Conservation (phyloP, 2,888 invertebrate species). For the Leptothorax acervorum region DNA sequence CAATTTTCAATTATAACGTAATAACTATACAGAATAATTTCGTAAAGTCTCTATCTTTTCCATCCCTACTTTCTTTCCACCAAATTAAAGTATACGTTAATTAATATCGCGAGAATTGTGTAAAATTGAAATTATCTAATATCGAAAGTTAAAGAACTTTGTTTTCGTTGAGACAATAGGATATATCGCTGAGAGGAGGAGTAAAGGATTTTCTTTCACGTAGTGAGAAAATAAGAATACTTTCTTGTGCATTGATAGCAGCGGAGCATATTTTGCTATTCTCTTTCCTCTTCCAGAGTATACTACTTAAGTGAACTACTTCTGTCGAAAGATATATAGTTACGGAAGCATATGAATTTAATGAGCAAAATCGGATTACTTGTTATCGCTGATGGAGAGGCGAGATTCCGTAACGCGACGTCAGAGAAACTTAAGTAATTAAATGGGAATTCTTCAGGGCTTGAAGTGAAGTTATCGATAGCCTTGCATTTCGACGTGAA, state of each 20-base stretch:
- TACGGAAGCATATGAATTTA: conserved; percentile 44
- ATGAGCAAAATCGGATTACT: conserved; percentile 43
- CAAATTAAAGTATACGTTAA: neutral
- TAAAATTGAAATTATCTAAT: conserved; percentile 13
- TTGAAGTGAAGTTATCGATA: conserved; percentile 39
- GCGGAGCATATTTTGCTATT: neutral
- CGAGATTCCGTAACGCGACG: conserved; percentile 33
- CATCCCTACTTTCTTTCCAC: neutral
- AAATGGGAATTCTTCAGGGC: neutral
- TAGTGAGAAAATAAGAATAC: neutral
- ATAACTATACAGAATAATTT: conserved; percentile 1
- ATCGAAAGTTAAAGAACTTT: neutral
- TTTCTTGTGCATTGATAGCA: neutral
- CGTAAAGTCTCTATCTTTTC: neutral
- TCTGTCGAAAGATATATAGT: conserved; percentile 21
- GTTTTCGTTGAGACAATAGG: neutral
- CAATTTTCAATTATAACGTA: neutral
- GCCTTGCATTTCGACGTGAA: neutral
- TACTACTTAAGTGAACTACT: conserved; percentile 13
- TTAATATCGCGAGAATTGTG: neutral
- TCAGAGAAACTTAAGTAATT: conserved; percentile 24
- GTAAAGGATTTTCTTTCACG: neutral
- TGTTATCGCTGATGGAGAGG: conserved; percentile 19
- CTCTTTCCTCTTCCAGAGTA: neutral
- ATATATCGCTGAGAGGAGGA: neutral